A percentile compares a stretch with the other conserved stretches of the same genome.
phyloP scores from a whole-genome alignment of 2,113 vertebrate genomes.

The Gorsachius goisagi region DNA sequence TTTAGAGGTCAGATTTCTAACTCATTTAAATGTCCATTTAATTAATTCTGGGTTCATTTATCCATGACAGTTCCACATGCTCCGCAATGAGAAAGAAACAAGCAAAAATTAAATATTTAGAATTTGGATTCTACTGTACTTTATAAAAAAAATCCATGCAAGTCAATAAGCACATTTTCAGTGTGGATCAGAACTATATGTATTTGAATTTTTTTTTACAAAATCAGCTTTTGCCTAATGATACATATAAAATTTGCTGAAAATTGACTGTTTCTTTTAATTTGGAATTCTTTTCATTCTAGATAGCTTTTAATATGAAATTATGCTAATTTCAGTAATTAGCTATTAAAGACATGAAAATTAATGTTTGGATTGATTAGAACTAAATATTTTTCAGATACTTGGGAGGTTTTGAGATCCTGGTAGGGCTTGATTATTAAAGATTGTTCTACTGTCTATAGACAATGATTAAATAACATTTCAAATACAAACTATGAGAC shows the following conservation, averaged over 20 bases:
- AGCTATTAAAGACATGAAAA: not conserved
- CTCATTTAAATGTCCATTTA: not conserved
- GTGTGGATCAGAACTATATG: too few relatives aligned
- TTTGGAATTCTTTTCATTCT: not conserved
- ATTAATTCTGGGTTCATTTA: not conserved
- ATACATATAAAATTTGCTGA: not conserved
- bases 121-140: not conserved
- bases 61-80: not conserved
- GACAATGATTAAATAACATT: not conserved
- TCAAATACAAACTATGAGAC: not conserved
- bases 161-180: not conserved
- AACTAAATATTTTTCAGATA: not conserved
- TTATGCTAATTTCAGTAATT: not conserved
- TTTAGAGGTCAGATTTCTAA: not conserved
- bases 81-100: not conserved
- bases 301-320: not conserved
- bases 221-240: not conserved
- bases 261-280: accelerated
- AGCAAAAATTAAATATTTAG: not conserved
- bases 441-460: not conserved
- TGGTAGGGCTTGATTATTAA: not conserved
- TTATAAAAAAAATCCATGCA: not conserved
- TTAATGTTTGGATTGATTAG: not conserved
- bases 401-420: not conserved
- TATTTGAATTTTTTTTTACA: not conserved